Evolutionary conservation across 92 coral and sea anemone species (phyloP).

Genomic region (Siderastrea siderea): DNA sequence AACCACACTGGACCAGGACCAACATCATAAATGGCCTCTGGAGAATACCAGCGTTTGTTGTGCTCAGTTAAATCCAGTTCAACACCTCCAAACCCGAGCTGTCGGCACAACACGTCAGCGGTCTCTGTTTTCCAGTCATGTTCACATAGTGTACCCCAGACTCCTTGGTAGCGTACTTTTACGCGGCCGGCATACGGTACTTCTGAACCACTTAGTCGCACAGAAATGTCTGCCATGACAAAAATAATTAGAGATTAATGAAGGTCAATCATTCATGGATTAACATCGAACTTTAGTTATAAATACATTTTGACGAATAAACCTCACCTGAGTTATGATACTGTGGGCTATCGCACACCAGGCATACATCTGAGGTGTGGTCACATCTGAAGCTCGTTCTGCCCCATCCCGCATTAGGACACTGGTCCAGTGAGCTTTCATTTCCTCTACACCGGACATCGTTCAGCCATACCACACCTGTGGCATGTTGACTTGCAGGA

Average conservation of each 20-base stretch:
- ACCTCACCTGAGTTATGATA: slow-evolving; percentile 33
- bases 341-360: slow-evolving; percentile 29
- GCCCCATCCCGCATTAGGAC: slow-evolving; percentile 43
- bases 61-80: slow-evolving; percentile 28
- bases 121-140: slow-evolving; percentile 33
- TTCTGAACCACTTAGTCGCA: slow-evolving; percentile 28
- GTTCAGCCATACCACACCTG: slow-evolving; percentile 37
- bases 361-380: slow-evolving; percentile 36
- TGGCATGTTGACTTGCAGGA: slow-evolving; percentile 17
- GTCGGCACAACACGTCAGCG: slow-evolving; percentile 63
- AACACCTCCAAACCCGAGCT: slow-evolving; percentile 49
- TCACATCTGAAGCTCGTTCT: neutral
- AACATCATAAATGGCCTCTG: slow-evolving; percentile 5
- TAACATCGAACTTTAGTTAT: no score
- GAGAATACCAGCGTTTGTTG: neutral
- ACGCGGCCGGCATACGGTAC: slow-evolving; percentile 56
- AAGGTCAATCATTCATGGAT: no score
- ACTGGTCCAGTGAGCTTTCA: slow-evolving; percentile 61
- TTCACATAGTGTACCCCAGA: slow-evolving; percentile 59
- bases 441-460: slow-evolving; percentile 49
- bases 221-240: slow-evolving; percentile 13
- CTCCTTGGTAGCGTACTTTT: slow-evolving; percentile 62
- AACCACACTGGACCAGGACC: slow-evolving; percentile 45
- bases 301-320: neutral
- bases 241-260: no score